These are phyloP conservation scores for Meriones psammophilus DNA, from an alignment of 2,797 vertebrate species.

Conservation along the genomic window DNA sequence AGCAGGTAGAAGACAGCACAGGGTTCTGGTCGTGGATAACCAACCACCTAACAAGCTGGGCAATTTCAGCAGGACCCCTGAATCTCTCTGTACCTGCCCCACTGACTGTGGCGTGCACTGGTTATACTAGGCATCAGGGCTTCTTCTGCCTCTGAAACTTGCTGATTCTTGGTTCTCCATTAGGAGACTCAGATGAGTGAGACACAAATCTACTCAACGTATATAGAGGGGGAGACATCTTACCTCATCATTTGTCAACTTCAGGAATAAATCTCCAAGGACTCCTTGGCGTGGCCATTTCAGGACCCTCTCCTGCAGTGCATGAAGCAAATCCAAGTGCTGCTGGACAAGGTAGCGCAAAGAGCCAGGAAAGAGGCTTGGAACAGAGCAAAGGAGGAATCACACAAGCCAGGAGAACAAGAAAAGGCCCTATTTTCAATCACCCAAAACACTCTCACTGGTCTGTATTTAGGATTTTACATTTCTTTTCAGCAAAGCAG, in stretches of 20 bases:
- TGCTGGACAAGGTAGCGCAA: slow-evolving; percentile 97
- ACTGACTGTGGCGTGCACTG: background rate
- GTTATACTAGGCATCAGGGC: background rate
- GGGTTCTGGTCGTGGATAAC: background rate
- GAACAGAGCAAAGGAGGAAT: slow-evolving; percentile 78
- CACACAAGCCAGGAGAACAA: slow-evolving; percentile 28
- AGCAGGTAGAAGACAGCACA: slow-evolving; percentile 18
- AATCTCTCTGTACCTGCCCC: slow-evolving; percentile 11
- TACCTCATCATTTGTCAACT: slow-evolving; percentile 97
- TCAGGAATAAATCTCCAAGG: slow-evolving; percentile 98
- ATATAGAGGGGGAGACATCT: background rate
- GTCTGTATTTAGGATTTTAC: background rate
- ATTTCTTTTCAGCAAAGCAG: slow-evolving; percentile 4
- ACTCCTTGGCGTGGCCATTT: slow-evolving; percentile 97
- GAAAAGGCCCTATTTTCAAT: background rate
- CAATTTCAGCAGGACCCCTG: slow-evolving; percentile 5
- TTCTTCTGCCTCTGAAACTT: slow-evolving; percentile 35
- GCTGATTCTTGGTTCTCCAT: slow-evolving; percentile 30
- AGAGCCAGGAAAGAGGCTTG: slow-evolving; percentile 96
- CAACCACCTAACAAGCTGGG: background rate
- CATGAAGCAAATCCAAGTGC: slow-evolving; percentile 96
- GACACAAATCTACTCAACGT: background rate
- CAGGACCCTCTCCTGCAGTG: slow-evolving; percentile 96
- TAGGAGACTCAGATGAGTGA: slow-evolving; percentile 26
- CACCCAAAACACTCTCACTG: background rate